A percentile compares a stretch with the other conserved stretches of the same genome.
These are phyloP conservation scores for Hymenochirus boettgeri DNA, from an alignment of 2,113 vertebrate species.

Conservation along the genomic window DNA sequence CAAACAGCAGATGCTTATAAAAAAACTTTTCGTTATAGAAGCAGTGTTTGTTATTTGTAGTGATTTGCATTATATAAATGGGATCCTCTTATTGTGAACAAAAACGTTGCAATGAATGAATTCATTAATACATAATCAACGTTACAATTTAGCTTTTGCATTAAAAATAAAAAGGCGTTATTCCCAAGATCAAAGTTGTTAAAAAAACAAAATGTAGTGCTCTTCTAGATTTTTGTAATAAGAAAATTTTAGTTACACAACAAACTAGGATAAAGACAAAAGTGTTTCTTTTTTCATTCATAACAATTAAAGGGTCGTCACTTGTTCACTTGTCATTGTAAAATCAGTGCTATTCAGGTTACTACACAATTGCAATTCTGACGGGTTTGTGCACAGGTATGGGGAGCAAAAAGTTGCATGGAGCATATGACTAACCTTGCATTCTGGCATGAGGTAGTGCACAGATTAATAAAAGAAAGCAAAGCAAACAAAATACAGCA, in stretches of 20 bases:
- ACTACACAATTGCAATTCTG: constrained; percentile 67
- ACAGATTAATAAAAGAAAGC: constrained; percentile 83
- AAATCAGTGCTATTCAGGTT: constrained; percentile 73
- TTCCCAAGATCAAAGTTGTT: constrained; percentile 72
- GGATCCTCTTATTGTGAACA: constrained; percentile 49
- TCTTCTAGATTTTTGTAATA: constrained; percentile 84
- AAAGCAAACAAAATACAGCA: constrained; percentile 94
- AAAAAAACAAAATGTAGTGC: constrained; percentile 80
- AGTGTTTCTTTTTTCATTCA: constrained; percentile 80
- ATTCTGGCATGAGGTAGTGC: constrained; percentile 97
- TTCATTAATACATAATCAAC: constrained; percentile 63
- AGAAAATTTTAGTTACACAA: constrained; percentile 88
- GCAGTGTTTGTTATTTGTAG: constrained; percentile 45
- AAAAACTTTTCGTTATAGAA: constrained; percentile 35
- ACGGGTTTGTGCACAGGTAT: constrained; percentile 78
- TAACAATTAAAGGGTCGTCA: constrained; percentile 70
- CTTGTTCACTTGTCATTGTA: constrained; percentile 69
- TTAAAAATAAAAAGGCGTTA: constrained; percentile 71
- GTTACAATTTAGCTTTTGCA: constrained; percentile 69
- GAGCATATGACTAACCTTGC: constrained; percentile 79
- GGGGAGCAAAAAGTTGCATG: constrained; percentile 72
- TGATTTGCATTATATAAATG: constrained; percentile 54
- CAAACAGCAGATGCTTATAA: constrained; percentile 48
- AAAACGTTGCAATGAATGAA: constrained; percentile 71
- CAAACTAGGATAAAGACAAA: constrained; percentile 92